Evolutionary conservation across 2,888 invertebrate species (phyloP), one percentile per base, ranked within the genome.

Genomic region (Cerastis leucographa): DNA sequence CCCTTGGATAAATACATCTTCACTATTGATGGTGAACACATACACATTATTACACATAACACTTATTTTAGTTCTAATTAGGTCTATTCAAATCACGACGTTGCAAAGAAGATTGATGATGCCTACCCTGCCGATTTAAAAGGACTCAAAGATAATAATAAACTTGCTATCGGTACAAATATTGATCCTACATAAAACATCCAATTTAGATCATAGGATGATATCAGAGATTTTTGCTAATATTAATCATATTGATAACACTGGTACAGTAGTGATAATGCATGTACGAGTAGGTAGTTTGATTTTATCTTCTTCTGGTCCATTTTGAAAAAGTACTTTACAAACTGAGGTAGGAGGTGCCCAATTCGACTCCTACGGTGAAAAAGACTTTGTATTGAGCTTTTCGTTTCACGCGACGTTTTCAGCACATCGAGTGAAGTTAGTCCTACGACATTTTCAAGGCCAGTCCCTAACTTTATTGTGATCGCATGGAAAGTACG

Each of bases 361-460:
- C 29, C 76, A 42, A 49, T 46, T 40, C 40, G 12, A 12, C 12
- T 9, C 17, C 17, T 79, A 64, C 25, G 5, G 42, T 78, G 8
- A 68, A 76, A 69, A 25, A 35, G 17, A 25, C 29, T 42, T 49
- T 19, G 29, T 25, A 62, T 71, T 51, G 44, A 62, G 51, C 40
- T 35, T 80, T 46, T 73, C 42, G 25, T 35, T 25, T 35, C 4
- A 46, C 35, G 64, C 59, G 56, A 65, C 25, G 51, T 40, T 44
- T 78, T 59, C 25, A 81, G 56, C n/a, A 56, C 22, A 29, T 46
- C 25, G 22, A 49, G 25, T 46, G 17, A 59, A 44, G 54, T 65
- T 17, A 42, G 46, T 72, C n/a, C 64, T 65, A 29, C 54, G 54
- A 40, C 46, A 42, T 56, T 42, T 42, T 64, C 64, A 78, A 81